A percentile compares a stretch with the other conserved stretches of the same genome.
Evolutionary conservation across 2,113 vertebrate species (phyloP).

Genomic region (Malurus alboscapulatus): DNA sequence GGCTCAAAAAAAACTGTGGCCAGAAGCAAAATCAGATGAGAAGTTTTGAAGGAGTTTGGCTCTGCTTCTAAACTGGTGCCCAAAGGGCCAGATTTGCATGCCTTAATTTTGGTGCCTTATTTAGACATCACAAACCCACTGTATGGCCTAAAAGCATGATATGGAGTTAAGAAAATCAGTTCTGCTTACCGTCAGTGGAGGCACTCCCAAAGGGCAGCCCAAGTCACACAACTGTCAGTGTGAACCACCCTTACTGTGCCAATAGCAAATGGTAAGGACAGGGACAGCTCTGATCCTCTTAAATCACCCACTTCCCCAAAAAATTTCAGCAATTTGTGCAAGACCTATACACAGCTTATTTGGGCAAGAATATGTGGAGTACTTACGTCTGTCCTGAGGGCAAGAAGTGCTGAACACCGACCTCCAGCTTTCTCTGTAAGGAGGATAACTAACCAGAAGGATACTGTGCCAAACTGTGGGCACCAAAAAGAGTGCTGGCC

Average conservation of each 20-base stretch:
- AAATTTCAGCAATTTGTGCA: background rate
- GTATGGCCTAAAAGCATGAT: background rate
- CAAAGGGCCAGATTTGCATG: background rate
- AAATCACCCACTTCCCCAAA: too few relatives aligned
- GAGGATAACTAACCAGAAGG: background rate
- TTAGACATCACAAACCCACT: background rate
- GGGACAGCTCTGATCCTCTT: background rate
- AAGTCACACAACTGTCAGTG: background rate
- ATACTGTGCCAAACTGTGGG: background rate
- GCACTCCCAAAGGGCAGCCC: background rate
- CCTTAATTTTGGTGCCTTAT: background rate
- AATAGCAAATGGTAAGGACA: background rate
- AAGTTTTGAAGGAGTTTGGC: background rate
- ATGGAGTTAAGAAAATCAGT: fast-evolving
- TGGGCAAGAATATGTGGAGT: background rate
- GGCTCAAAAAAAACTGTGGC: background rate
- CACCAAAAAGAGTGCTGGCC: background rate
- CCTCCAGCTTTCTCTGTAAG: background rate
- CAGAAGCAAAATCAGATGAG: background rate
- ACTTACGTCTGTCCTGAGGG: background rate
- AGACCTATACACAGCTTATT: background rate
- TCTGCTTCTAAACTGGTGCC: background rate
- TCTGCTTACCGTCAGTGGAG: background rate
- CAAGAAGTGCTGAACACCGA: background rate
- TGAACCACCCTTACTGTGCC: background rate